Percentiles rank a stretch among this genome's conserved stretches.
These are phyloP conservation scores for Pygoscelis antarcticus DNA, from an alignment of 2,113 vertebrate species.

Conservation along the genomic window DNA sequence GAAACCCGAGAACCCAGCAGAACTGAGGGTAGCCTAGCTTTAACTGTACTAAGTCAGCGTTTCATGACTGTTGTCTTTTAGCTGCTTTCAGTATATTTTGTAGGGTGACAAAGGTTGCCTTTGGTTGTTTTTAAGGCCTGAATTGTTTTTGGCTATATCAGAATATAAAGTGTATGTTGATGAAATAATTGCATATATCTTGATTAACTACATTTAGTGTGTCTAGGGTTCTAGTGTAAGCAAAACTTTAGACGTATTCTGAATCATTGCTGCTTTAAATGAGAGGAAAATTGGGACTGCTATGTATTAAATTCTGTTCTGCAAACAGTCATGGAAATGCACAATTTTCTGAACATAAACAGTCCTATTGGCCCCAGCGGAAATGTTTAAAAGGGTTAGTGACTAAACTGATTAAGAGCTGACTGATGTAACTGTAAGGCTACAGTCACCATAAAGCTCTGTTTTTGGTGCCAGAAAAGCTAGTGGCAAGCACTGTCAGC, in stretches of 20 bases:
- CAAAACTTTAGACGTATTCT: background rate
- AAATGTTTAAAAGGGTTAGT: background rate
- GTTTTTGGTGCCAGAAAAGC: background rate
- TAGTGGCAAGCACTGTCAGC: background rate
- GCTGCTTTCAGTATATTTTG: background rate
- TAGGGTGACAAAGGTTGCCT: background rate
- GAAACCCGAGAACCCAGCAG: background rate
- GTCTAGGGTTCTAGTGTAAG: background rate
- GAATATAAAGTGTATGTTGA: background rate
- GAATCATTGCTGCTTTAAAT: background rate
- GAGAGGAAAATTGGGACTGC: background rate
- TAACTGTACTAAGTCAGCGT: no score
- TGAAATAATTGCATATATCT: background rate
- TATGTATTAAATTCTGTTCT: background rate
- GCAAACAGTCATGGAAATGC: background rate
- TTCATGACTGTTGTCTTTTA: background rate
- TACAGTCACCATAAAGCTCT: background rate
- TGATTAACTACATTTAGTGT: background rate
- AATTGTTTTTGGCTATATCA: background rate
- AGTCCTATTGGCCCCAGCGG: background rate
- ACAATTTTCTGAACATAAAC: background rate
- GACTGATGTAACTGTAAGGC: background rate
- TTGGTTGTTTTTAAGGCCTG: background rate
- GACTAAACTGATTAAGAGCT: background rate
- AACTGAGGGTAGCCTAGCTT: background rate